phyloP scores from a whole-genome alignment of 1,140 invertebrate species.

The Cardiocondyla obscurior region DNA sequence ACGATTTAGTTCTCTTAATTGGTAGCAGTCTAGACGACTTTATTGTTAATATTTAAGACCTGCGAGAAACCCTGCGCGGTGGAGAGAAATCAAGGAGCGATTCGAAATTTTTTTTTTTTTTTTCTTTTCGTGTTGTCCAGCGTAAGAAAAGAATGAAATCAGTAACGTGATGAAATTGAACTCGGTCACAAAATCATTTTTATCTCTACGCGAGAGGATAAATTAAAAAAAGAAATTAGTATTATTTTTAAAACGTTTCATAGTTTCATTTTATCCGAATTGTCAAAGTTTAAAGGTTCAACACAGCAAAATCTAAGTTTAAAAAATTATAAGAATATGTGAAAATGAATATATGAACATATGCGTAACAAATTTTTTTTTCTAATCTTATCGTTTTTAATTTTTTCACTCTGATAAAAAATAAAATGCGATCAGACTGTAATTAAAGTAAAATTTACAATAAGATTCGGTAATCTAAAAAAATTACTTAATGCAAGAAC shows the following conservation, averaged over 20 bases:
- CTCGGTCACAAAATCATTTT: no score
- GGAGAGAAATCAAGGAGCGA: neutral
- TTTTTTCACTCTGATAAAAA: neutral
- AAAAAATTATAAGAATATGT: neutral
- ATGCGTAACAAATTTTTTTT: neutral
- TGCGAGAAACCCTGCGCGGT: conserved; percentile 36
- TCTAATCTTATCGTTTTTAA: neutral
- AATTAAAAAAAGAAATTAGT: no score
- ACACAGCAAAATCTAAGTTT: neutral
- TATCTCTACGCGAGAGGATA: neutral
- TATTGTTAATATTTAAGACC: conserved; percentile 40
- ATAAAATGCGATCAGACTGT: neutral
- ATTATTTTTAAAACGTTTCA: no score
- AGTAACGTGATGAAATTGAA: neutral
- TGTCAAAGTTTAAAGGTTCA: neutral
- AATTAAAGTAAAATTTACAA: neutral
- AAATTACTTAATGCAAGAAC: neutral
- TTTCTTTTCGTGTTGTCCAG: neutral
- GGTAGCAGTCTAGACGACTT: conserved; percentile 58
- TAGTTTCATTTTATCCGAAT: neutral
- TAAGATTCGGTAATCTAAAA: neutral
- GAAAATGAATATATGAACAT: neutral
- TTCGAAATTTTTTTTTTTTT: no score
- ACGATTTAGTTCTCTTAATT: conserved; percentile 52
- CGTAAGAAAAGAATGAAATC: neutral